Conservation (phyloP, 1,140 invertebrate genomes). For the Drosophila punjabiensis region DNA sequence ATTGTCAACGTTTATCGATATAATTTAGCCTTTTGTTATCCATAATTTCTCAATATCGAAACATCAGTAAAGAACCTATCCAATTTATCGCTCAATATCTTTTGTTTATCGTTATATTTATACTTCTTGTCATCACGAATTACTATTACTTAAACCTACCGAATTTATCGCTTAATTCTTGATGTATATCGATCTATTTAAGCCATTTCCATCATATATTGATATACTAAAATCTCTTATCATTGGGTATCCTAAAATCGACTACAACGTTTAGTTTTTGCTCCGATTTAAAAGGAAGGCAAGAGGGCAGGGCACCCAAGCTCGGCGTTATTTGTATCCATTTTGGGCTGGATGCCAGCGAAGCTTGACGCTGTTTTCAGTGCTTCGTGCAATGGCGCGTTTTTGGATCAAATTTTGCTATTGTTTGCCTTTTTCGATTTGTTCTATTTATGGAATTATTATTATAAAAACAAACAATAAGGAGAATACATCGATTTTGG, state of each 20-base stretch:
- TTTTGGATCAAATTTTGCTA: constrained; percentile 1
- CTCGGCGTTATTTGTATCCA: constrained; percentile 4
- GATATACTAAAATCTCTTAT: background rate
- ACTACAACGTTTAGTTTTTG: background rate
- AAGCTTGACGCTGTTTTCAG: constrained; percentile 34
- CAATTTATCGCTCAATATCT: no score
- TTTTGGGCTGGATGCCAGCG: constrained; percentile 34
- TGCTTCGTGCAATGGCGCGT: constrained; percentile 5
- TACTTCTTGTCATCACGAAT: no score
- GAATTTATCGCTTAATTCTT: no score
- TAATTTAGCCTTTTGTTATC: no score
- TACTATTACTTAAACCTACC: no score
- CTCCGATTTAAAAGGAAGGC: background rate
- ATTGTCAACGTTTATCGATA: no score
- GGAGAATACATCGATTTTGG: background rate
- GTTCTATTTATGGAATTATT: constrained; percentile 8
- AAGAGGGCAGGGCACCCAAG: constrained; percentile 16
- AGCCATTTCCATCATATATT: no score
- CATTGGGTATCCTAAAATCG: background rate
- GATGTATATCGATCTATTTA: no score
- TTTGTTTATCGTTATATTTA: no score
- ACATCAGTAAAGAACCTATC: background rate
- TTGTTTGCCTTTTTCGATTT: constrained; percentile 11
- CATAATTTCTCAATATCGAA: no score
- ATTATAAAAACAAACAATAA: constrained; percentile 13